Evolutionary conservation across 2,797 vertebrate genomes (phyloP), one percentile per base, ranked within the genome.

Genomic region (Philypnodon macrostomus): DNA sequence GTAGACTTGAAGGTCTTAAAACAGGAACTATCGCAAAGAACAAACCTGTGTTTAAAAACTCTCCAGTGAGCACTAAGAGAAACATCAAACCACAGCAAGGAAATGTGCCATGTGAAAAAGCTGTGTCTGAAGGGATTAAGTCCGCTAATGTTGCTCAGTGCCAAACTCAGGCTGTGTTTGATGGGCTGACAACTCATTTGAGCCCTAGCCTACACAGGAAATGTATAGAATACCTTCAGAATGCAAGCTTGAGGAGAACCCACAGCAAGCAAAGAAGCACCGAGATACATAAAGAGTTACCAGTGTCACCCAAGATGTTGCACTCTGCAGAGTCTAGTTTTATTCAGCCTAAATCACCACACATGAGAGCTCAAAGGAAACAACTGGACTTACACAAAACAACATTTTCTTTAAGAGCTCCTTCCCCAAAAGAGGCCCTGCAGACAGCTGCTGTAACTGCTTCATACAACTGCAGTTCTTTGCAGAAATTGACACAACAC

Each of bases 1-100:
- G 62, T 31, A 85, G 65, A 39, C 48, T 44, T 38, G 61, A 63
- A 34, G 63, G 73, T 6, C 72, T 54, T 36, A 81, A 80, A 78
- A 77, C 47, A 15, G 77, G 69, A 34, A 54, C 53, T 30, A 52
- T 30, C 42, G 23, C 31, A 37, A 79, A 63, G 29, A 59, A 74
- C 4, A 68, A 50, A 58, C 49, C 39, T 58, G 39, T 53, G 2
- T 16, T 30, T 4, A 55, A 67, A 31, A 73, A 73, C n/a, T 34
- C 47, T 3, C 49, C 38, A 19, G 50, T 57, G 37, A 47, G 57
- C 31, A 37, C 34, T 15, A 68, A 57, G 12, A 23, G 41, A 41
- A 63, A 46, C 52, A 39, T 49, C 16, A 56, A 54, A 60, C 53
- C 64, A 26, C 51, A 42, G 35, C 66, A 64, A 30, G 59, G 46